These are phyloP conservation scores for Nycticryphes semicollaris DNA, from an alignment of 2,113 vertebrate species.

Conservation along the genomic window DNA sequence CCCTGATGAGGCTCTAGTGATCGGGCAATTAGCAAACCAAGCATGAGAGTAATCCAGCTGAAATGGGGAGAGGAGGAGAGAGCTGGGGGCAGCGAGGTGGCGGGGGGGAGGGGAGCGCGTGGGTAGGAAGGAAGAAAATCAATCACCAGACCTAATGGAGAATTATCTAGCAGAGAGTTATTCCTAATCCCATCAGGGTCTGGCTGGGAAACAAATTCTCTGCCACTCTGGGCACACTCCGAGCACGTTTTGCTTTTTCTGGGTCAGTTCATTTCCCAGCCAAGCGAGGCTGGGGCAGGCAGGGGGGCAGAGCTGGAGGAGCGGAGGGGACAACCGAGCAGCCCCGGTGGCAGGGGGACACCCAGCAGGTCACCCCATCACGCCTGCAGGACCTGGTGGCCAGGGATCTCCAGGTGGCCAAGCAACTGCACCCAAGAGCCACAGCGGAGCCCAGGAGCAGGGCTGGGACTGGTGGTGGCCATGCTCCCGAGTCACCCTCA, in stretches of 20 bases:
- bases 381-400: neutral
- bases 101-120: too few species aligned
- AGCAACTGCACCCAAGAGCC: neutral
- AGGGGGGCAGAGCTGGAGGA: neutral
- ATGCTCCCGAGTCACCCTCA: neutral
- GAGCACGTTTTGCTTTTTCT: neutral
- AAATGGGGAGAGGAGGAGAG: neutral
- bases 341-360: neutral
- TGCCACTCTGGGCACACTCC: neutral
- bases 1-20: neutral
- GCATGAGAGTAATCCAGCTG: constrained; percentile 18
- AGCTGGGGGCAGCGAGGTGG: neutral
- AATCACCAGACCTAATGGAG: neutral
- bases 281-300: neutral
- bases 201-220: constrained; percentile 20
- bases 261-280: neutral
- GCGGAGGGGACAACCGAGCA: neutral
- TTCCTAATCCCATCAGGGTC: constrained; percentile 49
- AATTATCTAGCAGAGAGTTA: constrained; percentile 18
- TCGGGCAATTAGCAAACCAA: constrained; percentile 35
- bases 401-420: accelerated
- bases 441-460: neutral
- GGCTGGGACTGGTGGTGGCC: accelerated
- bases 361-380: too few species aligned
- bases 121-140: neutral